Conservation (phyloP, 2,888 invertebrate genomes). For the Iphiclides podalirius region DNA sequence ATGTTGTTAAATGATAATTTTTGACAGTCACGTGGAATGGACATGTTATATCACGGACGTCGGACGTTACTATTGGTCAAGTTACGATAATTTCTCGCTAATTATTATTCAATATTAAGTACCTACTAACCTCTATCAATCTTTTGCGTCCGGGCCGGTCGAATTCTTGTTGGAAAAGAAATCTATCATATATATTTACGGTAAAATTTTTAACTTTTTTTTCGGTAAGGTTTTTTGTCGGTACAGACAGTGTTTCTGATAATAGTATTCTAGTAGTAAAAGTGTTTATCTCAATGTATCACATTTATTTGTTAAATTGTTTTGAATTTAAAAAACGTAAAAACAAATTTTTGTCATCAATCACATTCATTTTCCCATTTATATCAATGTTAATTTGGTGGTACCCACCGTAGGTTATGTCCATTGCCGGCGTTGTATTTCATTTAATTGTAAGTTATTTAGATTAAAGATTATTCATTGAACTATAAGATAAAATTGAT, state of each 20-base stretch:
- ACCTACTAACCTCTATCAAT: not conserved
- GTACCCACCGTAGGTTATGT: not conserved
- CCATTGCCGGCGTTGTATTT: not conserved
- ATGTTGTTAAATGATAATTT: constrained; percentile 1
- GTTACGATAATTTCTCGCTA: not conserved
- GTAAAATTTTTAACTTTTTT: not conserved
- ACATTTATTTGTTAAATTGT: no score
- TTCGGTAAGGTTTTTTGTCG: not conserved
- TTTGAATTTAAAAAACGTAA: no score
- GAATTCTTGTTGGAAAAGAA: not conserved
- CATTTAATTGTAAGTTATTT: not conserved
- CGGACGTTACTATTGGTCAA: no score
- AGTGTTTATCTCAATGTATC: no score
- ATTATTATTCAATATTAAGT: no score
- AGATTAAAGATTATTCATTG: not conserved
- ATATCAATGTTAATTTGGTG: no score
- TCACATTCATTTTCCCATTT: no score
- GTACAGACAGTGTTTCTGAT: no score
- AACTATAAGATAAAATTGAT: not conserved
- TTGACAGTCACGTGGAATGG: constrained; percentile 13
- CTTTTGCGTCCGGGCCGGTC: not conserved
- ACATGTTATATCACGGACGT: no score
- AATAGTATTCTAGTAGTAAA: no score
- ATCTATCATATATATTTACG: not conserved
- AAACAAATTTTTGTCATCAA: no score